Evolutionary conservation across 37 sponge, comb jelly and placozoan genomes (phyloP).

Genomic region (Spongilla lacustris): DNA sequence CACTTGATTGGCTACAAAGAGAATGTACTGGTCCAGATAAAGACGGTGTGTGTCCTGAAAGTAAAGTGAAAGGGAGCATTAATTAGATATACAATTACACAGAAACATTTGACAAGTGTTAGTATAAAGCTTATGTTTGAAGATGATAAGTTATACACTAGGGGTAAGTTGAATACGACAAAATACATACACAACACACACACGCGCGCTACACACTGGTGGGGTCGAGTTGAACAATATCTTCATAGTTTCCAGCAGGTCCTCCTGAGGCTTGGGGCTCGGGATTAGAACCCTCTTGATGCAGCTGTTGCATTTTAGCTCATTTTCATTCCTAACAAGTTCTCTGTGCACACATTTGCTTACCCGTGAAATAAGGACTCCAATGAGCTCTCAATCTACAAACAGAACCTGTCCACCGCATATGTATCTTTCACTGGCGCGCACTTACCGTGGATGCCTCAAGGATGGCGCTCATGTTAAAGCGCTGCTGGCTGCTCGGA

Average conservation of each 20-base stretch:
- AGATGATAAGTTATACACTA: background rate
- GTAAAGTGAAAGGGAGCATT: background rate
- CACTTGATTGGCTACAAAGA: slow-evolving; percentile 18
- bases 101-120: background rate
- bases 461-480: slow-evolving; percentile 6
- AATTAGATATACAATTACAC: background rate
- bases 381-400: slow-evolving; percentile 21
- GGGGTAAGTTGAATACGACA: background rate
- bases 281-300: slow-evolving; percentile 59
- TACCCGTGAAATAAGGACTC: slow-evolving; percentile 59
- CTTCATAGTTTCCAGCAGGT: slow-evolving; percentile 43
- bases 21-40: slow-evolving; percentile 48
- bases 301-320: slow-evolving; percentile 32
- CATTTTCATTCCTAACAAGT: background rate
- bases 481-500: background rate
- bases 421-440: background rate
- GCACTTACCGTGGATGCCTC: slow-evolving; percentile 18
- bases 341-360: background rate
- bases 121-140: no score
- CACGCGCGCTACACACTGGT: slow-evolving; percentile 8
- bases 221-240: slow-evolving; percentile 39
- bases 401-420: background rate
- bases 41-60: slow-evolving; percentile 6
- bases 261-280: slow-evolving; percentile 6
- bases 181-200: background rate